Conservation (phyloP, 1,140 invertebrate species). For the Aphaenogaster rudis region DNA sequence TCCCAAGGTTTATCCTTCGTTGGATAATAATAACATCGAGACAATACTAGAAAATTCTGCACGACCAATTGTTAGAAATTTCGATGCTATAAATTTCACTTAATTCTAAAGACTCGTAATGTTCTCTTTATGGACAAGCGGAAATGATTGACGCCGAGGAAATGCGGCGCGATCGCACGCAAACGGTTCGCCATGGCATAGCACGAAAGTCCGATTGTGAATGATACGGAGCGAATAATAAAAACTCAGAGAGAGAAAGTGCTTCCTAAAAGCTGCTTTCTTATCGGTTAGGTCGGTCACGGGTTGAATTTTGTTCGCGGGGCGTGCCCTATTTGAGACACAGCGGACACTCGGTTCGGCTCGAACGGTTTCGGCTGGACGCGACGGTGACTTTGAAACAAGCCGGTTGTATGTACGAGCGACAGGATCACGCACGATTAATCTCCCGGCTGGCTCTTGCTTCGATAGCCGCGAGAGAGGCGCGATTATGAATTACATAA, state of each 20-base stretch:
- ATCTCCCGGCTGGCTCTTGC: slow-evolving; percentile 64
- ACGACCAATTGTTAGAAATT: slow-evolving; percentile 18
- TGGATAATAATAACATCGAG: not conserved
- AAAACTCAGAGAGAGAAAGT: slow-evolving; percentile 48
- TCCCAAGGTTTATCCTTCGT: not conserved
- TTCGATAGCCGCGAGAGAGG: slow-evolving; percentile 68
- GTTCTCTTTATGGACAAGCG: slow-evolving; percentile 12
- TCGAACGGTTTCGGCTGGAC: not conserved
- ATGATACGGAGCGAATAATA: slow-evolving; percentile 49
- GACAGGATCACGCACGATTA: slow-evolving; percentile 17
- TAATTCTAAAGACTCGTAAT: not conserved
- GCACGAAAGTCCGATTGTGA: slow-evolving; percentile 51
- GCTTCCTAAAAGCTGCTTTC: slow-evolving; percentile 50
- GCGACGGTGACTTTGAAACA: slow-evolving; percentile 41
- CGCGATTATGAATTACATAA: slow-evolving; percentile 82
- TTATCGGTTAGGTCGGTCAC: slow-evolving; percentile 10
- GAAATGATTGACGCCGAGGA: slow-evolving; percentile 38
- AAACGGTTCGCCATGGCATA: not conserved
- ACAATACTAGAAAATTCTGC: not conserved
- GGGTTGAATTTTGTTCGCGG: slow-evolving; percentile 10
- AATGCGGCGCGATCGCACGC: slow-evolving; percentile 30
- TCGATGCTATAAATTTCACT: not conserved
- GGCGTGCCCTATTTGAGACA: not conserved
- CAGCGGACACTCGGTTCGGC: not conserved
- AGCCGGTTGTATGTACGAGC: not conserved